phyloP scores from a whole-genome alignment of 2,797 vertebrate species.

The Limnodromus scolopaceus region DNA sequence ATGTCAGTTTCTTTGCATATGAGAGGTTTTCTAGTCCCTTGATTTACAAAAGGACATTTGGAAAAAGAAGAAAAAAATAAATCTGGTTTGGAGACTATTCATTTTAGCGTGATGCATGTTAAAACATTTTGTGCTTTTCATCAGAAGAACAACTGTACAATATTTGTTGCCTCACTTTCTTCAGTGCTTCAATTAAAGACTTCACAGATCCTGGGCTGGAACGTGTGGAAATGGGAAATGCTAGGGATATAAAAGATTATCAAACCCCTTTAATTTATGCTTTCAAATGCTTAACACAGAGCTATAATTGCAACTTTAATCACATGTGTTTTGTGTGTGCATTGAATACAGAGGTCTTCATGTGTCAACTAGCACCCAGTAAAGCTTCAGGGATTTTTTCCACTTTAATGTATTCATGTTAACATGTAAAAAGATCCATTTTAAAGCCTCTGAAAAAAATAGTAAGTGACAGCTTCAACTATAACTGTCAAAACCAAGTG shows the following conservation, averaged over 20 bases:
- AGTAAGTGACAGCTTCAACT: slow-evolving; percentile 63
- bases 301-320: slow-evolving; percentile 67
- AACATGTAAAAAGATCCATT: slow-evolving; percentile 68
- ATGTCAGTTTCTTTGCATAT: neutral
- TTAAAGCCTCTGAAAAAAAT: slow-evolving; percentile 51
- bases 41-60: neutral
- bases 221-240: neutral
- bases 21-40: neutral
- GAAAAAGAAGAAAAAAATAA: neutral
- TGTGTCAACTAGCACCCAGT: slow-evolving; percentile 57
- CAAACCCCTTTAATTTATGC: slow-evolving; percentile 49
- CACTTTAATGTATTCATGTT: slow-evolving; percentile 57
- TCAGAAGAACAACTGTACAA: neutral
- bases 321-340: slow-evolving; percentile 16
- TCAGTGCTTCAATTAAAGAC: neutral
- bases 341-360: slow-evolving; percentile 48
- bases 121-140: slow-evolving; percentile 1
- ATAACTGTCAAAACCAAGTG: slow-evolving; percentile 69
- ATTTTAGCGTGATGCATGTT: neutral
- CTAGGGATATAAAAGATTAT: slow-evolving; percentile 42
- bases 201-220: neutral
- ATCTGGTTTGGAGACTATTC: neutral
- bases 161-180: slow-evolving; percentile 29
- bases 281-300: slow-evolving; percentile 43
- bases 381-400: slow-evolving; percentile 68